Base-by-base conservation (phyloP, 2,888 invertebrate species). In the Marronus borbonicus region DNA sequence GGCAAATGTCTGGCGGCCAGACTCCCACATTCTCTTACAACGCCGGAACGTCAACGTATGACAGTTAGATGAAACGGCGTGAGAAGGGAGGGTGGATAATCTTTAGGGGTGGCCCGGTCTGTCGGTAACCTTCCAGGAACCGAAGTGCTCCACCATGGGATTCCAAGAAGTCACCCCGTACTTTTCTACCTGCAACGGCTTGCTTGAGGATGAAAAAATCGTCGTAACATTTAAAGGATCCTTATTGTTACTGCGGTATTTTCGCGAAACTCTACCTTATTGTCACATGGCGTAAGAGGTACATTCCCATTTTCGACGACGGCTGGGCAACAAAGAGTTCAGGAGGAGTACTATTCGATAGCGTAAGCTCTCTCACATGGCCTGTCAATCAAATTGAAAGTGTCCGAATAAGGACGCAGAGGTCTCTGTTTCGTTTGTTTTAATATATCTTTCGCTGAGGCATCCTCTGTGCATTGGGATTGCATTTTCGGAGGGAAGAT, bases 161-260 rank as follows among this genome's bases (percentile, higher is more conserved):
- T 81, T 81, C 82, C 78, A 78, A 81, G 82, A 82, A 82, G 77
- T 70, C 81, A 81, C 82, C 82, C 82, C 79, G 79, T 78, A 80
- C 70, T 80, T 82, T 80, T 80, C 80, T 82, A 82, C 82, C 82
- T 82, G 82, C 78, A 78, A 49, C 80, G 17, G 70, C 36, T 70
- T 20, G 36, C 36, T n/a, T 24, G 55, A 80, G 49, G 79, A 76
- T 70, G 78, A 82, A 77, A 80, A 80, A 78, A 80, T 80, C 76
- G 44, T 17, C 39, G 60, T 60, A 50, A 49, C 68, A 70, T 77
- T 77, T 60, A 77, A 60, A 17, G 65, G 44, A 60, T 69, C 28
- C 44, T 68, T 28, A 70, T 77, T 77, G 68, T 77, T 44, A 55
- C 49, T 58, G 66, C 58, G 5, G 49, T 50, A 17, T 12, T 17